Evolutionary conservation across 2,888 invertebrate species (phyloP), one percentile per base, ranked within the genome.

Genomic region (Pseudoips prasinana): DNA sequence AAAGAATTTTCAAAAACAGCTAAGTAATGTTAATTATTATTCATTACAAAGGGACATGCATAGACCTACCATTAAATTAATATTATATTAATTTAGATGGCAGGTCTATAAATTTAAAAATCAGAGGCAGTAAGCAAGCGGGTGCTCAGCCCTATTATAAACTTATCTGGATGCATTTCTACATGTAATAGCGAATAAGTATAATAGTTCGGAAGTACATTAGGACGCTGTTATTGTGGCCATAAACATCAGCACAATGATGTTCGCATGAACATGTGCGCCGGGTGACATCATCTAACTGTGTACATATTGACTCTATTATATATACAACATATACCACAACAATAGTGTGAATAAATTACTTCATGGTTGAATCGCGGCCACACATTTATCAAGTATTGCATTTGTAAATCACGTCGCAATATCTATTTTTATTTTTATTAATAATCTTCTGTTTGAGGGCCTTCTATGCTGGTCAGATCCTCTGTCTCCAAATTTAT

Each of bases 211-310:
- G 20, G 17, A 36, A 42, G 46, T 29, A 31, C 19, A 39, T 19
- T 31, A 33, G 8, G 31, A 1, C 8, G 29, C 29, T 36, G 43
- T 30, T 40, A 39, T 35, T 35, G 33, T 46, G 33, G 11, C 38
- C 40, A 29, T 45, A 44, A 42, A 46, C 30, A 36, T 38, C 18
- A 20, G 10, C 30, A 41, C 41, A 41, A 43, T 43, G 33, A 48
- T 47, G 42, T 6, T 41, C 36, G 33, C 41, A 39, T 37, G 34
- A 44, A 44, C 51, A 51, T 55, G 42, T 55, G 54, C 41, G 38
- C 35, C 34, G 22, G 29, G 39, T 64, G 65, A 64, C 52, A 58
- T 65, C 65, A 65, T 46, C 43, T 14, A 14, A 29, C 34, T 42
- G 38, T 51, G 46, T 46, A 31, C 14, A 14, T 47, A 50, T 39